These are phyloP conservation scores for Leptoclinus maculatus DNA, from an alignment of 2,797 vertebrate genomes.

Conservation along the genomic window DNA sequence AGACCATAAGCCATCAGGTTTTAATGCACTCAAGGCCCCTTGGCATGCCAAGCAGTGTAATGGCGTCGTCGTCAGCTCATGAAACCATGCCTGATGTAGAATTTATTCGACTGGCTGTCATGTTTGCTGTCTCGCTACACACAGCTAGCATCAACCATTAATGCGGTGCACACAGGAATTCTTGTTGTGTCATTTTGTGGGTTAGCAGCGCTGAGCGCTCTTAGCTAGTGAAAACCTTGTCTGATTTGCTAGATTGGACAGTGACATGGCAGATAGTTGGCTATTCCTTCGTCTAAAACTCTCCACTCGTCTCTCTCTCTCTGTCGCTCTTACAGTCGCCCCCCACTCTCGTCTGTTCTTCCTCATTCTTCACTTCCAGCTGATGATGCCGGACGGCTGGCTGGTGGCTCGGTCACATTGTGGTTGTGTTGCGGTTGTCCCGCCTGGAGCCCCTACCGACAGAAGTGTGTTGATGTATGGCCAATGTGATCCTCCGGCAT, in stretches of 20 bases:
- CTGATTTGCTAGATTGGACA: constrained; percentile 40
- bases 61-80: constrained; percentile 34
- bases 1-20: constrained; percentile 64
- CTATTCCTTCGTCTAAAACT: constrained; percentile 7
- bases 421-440: constrained; percentile 52
- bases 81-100: constrained; percentile 62
- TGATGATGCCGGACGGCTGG: constrained; percentile 37
- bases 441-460: constrained; percentile 30
- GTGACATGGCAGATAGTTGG: constrained; percentile 50
- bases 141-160: constrained; percentile 38
- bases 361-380: constrained; percentile 39
- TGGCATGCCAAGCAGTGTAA: constrained; percentile 58
- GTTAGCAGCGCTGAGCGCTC: constrained; percentile 16
- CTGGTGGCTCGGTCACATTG: constrained; percentile 47
- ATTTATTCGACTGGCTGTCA: constrained; percentile 66
- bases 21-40: constrained; percentile 54
- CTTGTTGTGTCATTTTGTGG: constrained; percentile 51
- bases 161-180: constrained; percentile 38
- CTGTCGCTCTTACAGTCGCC: constrained; percentile 5
- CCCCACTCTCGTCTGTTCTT: constrained; percentile 39
- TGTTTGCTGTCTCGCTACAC: constrained; percentile 60
- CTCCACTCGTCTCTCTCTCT: background rate
- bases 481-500: constrained; percentile 38
- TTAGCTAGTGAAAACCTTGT: constrained; percentile 22
- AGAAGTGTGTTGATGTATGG: constrained; percentile 46